Conservation (phyloP, 2,113 vertebrate species). For the Saccopteryx leptura region DNA sequence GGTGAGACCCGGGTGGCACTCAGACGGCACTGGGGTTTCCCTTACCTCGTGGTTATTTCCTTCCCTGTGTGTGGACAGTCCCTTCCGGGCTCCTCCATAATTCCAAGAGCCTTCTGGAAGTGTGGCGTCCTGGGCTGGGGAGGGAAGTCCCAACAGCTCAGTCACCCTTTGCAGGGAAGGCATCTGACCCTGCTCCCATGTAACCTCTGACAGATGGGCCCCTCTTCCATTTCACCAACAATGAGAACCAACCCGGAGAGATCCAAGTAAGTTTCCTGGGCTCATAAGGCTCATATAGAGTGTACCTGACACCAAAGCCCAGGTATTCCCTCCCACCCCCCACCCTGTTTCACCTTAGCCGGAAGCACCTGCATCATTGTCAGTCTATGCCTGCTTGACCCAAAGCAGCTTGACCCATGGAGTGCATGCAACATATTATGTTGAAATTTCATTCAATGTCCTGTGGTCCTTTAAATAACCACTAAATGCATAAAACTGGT, state of each 20-base stretch:
- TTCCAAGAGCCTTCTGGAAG: too few relatives aligned
- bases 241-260: neutral
- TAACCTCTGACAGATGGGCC: fast-evolving
- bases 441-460: neutral
- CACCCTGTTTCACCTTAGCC: neutral
- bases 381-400: neutral
- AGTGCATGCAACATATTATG: fast-evolving
- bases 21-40: fast-evolving
- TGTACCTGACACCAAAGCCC: fast-evolving
- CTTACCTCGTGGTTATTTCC: neutral
- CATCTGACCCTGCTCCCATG: neutral
- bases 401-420: neutral
- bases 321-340: fast-evolving
- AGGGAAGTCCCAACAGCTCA: fast-evolving
- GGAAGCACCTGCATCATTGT: fast-evolving
- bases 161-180: fast-evolving
- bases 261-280: neutral
- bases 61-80: fast-evolving
- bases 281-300: fast-evolving
- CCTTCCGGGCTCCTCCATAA: fast-evolving
- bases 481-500: neutral
- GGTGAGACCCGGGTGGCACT: fast-evolving
- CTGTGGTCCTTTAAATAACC: neutral
- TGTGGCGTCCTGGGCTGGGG: fast-evolving
- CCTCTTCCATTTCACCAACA: too few relatives aligned